Conservation (phyloP, 2,888 invertebrate genomes). For the Physocephala rufipes region DNA sequence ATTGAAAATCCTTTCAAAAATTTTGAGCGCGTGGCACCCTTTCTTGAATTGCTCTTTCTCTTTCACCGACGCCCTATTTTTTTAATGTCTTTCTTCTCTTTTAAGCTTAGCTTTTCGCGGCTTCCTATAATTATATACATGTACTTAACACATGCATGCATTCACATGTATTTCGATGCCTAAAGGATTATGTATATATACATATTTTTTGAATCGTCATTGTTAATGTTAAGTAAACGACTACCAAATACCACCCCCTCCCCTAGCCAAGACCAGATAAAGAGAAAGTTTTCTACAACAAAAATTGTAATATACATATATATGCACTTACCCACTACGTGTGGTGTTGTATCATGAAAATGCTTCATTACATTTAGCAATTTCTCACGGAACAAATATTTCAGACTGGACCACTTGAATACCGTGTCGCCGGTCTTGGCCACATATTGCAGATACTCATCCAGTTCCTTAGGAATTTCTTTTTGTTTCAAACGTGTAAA, state of each 20-base stretch:
- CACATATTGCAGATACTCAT: conserved; percentile 86
- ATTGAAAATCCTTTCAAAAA: neutral
- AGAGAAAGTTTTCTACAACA: conserved; percentile 38
- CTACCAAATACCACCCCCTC: too few relatives aligned
- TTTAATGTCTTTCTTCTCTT: neutral
- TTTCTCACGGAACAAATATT: conserved; percentile 88
- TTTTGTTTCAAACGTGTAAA: conserved; percentile 80
- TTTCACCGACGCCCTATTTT: conserved; percentile 18
- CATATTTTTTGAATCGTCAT: too few relatives aligned
- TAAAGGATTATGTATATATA: neutral
- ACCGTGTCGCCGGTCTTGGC: conserved; percentile 94
- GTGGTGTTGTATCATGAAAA: conserved; percentile 82
- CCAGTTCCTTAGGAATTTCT: conserved; percentile 87
- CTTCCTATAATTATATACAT: neutral
- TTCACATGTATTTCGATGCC: neutral
- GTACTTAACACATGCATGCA: neutral
- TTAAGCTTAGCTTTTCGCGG: conserved; percentile 22
- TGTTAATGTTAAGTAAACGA: too few relatives aligned
- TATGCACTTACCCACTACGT: conserved; percentile 63
- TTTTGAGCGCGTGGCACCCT: neutral
- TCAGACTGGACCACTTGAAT: conserved; percentile 89
- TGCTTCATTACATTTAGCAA: conserved; percentile 86
- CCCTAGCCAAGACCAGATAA: too few relatives aligned
- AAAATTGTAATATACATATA: neutral
- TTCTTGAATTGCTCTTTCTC: neutral